These are phyloP conservation scores for Oreonectes daqikongensis DNA, from an alignment of 2,797 vertebrate genomes.

Conservation along the genomic window DNA sequence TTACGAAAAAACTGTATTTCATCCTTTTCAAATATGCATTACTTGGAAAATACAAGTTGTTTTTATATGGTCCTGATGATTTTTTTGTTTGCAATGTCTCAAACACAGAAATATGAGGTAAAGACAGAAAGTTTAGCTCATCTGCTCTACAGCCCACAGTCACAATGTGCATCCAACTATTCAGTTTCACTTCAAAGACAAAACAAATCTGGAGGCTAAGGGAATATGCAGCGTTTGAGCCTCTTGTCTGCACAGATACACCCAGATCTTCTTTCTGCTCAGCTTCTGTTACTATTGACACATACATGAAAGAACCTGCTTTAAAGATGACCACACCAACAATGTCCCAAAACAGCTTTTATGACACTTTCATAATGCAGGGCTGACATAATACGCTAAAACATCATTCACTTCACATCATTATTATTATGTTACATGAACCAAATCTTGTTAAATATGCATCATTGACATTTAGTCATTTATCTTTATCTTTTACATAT, in stretches of 20 bases:
- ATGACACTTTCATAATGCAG: slow-evolving; percentile 5
- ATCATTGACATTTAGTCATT: no score
- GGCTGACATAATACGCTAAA: not conserved
- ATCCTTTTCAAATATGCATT: not conserved
- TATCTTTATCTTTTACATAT: no score
- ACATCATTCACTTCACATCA: not conserved
- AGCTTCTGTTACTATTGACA: slow-evolving; percentile 62
- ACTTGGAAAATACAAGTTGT: not conserved
- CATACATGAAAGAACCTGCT: slow-evolving; percentile 51
- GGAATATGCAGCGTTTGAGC: slow-evolving; percentile 43
- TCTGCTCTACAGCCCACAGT: slow-evolving; percentile 15
- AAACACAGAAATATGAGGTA: slow-evolving; percentile 2
- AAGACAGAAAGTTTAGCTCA: slow-evolving; percentile 1
- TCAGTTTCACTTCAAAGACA: slow-evolving; percentile 57
- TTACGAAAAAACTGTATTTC: not conserved
- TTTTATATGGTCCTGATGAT: slow-evolving; percentile 11
- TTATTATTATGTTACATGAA: no score
- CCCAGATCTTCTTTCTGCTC: slow-evolving; percentile 59
- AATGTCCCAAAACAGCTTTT: slow-evolving; percentile 17
- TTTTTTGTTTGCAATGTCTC: not conserved
- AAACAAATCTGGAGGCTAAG: slow-evolving; percentile 38
- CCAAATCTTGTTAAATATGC: no score
- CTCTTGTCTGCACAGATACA: slow-evolving; percentile 53
- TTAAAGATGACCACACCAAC: slow-evolving; percentile 48
- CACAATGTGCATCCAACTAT: slow-evolving; percentile 21